Evolutionary conservation across 2,113 vertebrate genomes (phyloP).

Genomic region (Pelmatolapia mariae): DNA sequence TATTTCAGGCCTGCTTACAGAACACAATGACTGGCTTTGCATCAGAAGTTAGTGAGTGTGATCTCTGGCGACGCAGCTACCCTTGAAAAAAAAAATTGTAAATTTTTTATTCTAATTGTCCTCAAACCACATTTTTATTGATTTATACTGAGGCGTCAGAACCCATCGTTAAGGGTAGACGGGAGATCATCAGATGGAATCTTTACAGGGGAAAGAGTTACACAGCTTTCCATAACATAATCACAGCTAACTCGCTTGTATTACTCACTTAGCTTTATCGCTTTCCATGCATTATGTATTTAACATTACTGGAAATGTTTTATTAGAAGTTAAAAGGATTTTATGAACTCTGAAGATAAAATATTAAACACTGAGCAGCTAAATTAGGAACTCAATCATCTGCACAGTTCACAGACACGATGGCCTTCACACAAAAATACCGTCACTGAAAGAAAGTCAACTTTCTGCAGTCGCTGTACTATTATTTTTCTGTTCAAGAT

Average conservation of each 20-base stretch:
- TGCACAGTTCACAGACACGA: neutral
- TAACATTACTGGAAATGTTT: neutral
- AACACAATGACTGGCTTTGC: neutral
- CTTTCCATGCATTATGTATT: neutral
- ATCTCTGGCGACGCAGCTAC: neutral
- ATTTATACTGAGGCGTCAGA: neutral
- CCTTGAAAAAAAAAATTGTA: neutral
- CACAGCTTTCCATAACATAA: neutral
- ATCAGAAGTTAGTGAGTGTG: neutral
- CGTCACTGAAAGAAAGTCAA: neutral
- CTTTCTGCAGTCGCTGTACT: neutral
- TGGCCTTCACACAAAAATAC: neutral
- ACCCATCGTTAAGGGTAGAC: neutral
- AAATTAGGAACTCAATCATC: neutral
- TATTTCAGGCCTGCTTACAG: neutral
- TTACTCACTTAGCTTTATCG: neutral
- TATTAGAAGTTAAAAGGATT: neutral
- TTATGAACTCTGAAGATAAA: neutral
- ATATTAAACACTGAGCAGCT: neutral
- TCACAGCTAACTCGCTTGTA: neutral
- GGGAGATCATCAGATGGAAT: fast-evolving
- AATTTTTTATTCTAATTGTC: neutral
- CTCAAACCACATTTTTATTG: neutral
- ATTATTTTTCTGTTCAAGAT: neutral
- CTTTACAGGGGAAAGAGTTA: neutral